Percentiles rank a stretch among this genome's conserved stretches.
Evolutionary conservation across 2,888 invertebrate genomes (phyloP).

Genomic region (Cotesia congregata): DNA sequence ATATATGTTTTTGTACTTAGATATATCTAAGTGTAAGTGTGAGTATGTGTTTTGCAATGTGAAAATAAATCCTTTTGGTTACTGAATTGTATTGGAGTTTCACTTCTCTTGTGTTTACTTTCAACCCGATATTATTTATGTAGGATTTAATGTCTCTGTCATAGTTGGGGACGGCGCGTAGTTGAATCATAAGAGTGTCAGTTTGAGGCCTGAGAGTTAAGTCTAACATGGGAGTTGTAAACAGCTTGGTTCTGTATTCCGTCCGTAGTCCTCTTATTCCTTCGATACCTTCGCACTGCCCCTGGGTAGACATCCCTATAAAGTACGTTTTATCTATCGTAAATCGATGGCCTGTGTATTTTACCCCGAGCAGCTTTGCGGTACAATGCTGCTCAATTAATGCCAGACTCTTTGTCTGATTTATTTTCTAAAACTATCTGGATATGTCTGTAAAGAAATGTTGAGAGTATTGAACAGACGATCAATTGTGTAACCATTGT

Average conservation of each 20-base stretch:
- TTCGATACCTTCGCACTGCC: constrained; percentile 32
- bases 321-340: constrained; percentile 70
- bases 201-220: constrained; percentile 19
- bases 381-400: constrained; percentile 70
- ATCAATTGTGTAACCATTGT: not conserved
- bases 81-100: not conserved
- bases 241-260: constrained; percentile 56
- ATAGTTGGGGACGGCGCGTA: not conserved
- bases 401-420: constrained; percentile 68
- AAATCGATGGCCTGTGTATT: constrained; percentile 68
- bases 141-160: not conserved
- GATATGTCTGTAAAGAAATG: not conserved
- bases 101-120: not conserved
- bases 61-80: too few relatives aligned
- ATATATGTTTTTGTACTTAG: not conserved
- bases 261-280: constrained; percentile 31
- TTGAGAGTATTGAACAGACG: not conserved
- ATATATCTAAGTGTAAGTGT: too few relatives aligned
- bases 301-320: constrained; percentile 66
- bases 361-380: constrained; percentile 57
- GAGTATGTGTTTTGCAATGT: too few relatives aligned
- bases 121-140: constrained; percentile 14
- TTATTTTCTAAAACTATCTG: constrained; percentile 64
- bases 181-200: not conserved
- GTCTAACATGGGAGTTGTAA: constrained; percentile 57